phyloP scores from a whole-genome alignment of 2,888 invertebrate species.

The Leptura quadrifasciata region DNA sequence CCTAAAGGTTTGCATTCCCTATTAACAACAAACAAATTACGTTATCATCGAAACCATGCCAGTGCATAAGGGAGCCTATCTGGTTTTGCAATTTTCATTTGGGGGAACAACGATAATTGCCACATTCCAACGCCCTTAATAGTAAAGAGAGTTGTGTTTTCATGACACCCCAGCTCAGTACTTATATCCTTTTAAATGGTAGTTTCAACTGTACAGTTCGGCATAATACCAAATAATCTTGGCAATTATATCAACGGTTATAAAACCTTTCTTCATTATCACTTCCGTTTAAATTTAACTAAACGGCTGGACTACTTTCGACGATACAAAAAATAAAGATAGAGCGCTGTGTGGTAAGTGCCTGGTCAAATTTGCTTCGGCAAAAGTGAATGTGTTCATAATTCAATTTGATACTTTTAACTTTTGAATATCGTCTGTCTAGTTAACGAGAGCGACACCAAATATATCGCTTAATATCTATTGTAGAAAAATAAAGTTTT shows the following conservation, averaged over 20 bases:
- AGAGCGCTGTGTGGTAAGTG: no score
- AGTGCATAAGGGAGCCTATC: background rate
- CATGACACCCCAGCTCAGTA: background rate
- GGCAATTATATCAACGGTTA: constrained; percentile 3
- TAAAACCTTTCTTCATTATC: constrained; percentile 16
- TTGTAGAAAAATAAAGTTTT: no score
- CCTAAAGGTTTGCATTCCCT: background rate
- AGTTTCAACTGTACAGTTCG: background rate
- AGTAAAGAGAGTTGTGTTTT: background rate
- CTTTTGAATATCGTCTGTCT: no score
- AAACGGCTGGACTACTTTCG: constrained; percentile 14
- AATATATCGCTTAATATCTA: no score
- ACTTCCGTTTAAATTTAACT: constrained; percentile 18
- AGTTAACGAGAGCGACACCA: no score
- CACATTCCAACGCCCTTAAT: constrained; percentile 10
- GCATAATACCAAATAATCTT: constrained; percentile 19
- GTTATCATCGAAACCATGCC: background rate
- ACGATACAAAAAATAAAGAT: background rate
- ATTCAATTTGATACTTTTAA: background rate
- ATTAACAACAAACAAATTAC: background rate
- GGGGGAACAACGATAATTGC: constrained; percentile 11
- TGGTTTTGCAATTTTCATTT: background rate
- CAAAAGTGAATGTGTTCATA: background rate
- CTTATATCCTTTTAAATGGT: constrained; percentile 13
- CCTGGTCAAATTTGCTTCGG: background rate